Conservation (phyloP, 2,888 invertebrate species). For the Eurytoma californica region DNA sequence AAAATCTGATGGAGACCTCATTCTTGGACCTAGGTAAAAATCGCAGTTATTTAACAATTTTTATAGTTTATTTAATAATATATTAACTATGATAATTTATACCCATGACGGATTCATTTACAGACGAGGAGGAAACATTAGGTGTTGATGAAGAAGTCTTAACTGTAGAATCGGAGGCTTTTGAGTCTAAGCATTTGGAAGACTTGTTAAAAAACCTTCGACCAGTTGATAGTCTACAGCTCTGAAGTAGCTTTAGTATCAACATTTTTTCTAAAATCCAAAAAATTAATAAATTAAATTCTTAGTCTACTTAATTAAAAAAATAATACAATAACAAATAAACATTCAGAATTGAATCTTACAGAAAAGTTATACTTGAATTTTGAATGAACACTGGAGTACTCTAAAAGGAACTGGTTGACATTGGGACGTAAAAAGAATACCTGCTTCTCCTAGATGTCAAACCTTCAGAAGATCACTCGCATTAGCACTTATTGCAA, state of each 20-base stretch:
- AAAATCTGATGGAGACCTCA: slow-evolving; percentile 72
- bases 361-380: no score
- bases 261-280: slow-evolving; percentile 16
- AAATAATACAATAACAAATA: no score
- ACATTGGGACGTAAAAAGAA: no score
- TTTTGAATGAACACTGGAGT: no score
- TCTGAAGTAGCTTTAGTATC: not conserved
- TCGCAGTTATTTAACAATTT: not conserved
- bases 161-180: slow-evolving; percentile 8
- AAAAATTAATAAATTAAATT: no score
- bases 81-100: slow-evolving; percentile 16
- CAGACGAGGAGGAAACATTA: not conserved
- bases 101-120: slow-evolving; percentile 27
- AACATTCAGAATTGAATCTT: no score
- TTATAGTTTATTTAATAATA: slow-evolving; percentile 28
- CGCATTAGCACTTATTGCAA: no score
- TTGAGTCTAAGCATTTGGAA: slow-evolving; percentile 25
- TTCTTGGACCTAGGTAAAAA: slow-evolving; percentile 56
- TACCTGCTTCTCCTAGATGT: no score
- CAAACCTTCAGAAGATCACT: no score
- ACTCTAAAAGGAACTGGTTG: no score
- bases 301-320: no score
- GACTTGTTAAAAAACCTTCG: slow-evolving; percentile 24
- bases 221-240: not conserved
- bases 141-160: slow-evolving; percentile 1